Evolutionary conservation across 2,797 vertebrate genomes (phyloP), one percentile per base, ranked within the genome.

Genomic region (Australoheros facetus): DNA sequence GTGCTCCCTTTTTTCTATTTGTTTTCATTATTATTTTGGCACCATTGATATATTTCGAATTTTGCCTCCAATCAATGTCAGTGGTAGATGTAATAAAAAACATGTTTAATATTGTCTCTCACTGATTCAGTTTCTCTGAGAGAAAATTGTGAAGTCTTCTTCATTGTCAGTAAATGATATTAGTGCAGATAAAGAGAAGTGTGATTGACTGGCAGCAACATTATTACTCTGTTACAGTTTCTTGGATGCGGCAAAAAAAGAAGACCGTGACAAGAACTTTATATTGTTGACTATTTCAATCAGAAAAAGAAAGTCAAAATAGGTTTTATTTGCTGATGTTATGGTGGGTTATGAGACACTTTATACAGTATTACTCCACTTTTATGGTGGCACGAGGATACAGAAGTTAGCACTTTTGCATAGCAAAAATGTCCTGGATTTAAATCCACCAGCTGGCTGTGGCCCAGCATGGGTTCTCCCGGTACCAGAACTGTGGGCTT

Each of bases 101-200:
- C 81, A 64, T 37, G 77, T 86, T 91, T 88, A 88, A 91, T 93
- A 91, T 85, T 45, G 54, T 84, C 77, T 79, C 79, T 81, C 88
- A 66, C 42, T 83, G 81, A 80, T 89, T 87, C 73, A 42, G 73
- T 79, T 79, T 73, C 75, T 37, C 59, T 16, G 80, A 86, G 73
- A 76, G 34, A 86, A 75, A 84, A 81, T 77, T 83, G 85, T 84
- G 42, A 77, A 74, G 73, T 81, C 85, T 37, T 81, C 54, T 76
- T 89, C 62, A 76, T 83, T 84, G 73, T 85, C 80, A 87, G 71
- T 17, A 30, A 54, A 85, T 86, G 85, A 92, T 90, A 88, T 88
- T 89, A 88, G 69, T 77, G 78, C 73, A 87, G 87, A 91, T 88
- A 89, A 86, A 88, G 32, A 75, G 53, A 83, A 87, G 87, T 89